Percentiles rank a stretch among this genome's conserved stretches.
These are phyloP conservation scores for Sarcoramphus papa DNA, from an alignment of 2,797 vertebrate species.

Conservation along the genomic window DNA sequence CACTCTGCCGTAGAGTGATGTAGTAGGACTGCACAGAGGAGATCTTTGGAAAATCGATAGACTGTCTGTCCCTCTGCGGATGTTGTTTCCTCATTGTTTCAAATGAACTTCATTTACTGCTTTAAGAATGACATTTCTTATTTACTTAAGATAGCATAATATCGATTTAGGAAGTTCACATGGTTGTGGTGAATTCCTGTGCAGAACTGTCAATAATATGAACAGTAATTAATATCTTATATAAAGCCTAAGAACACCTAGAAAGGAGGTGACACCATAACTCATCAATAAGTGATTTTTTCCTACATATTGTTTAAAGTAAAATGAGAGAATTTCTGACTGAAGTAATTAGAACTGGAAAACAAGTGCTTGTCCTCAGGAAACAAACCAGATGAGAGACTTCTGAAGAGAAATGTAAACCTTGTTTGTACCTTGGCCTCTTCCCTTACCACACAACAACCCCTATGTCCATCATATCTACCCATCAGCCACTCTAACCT, in stretches of 20 bases:
- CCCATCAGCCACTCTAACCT: not conserved
- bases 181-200: not conserved
- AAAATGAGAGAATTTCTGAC: not conserved
- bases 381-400: not conserved
- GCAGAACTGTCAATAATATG: not conserved
- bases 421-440: not conserved
- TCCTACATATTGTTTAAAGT: not conserved
- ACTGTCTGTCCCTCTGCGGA: not conserved
- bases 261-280: not conserved
- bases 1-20: not conserved
- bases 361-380: not conserved
- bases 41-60: not conserved
- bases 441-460: not conserved
- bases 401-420: not conserved
- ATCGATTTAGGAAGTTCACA: not conserved
- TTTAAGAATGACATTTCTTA: conserved; percentile 47
- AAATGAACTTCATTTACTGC: conserved; percentile 39
- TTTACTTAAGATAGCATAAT: conserved; percentile 17
- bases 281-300: not conserved
- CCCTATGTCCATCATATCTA: not conserved
- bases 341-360: not conserved
- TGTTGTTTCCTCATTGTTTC: conserved; percentile 34
- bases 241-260: not conserved
- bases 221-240: not conserved
- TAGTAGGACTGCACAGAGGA: not conserved